Evolutionary conservation across 2,113 vertebrate genomes (phyloP).

Genomic region (Lasiurus borealis): DNA sequence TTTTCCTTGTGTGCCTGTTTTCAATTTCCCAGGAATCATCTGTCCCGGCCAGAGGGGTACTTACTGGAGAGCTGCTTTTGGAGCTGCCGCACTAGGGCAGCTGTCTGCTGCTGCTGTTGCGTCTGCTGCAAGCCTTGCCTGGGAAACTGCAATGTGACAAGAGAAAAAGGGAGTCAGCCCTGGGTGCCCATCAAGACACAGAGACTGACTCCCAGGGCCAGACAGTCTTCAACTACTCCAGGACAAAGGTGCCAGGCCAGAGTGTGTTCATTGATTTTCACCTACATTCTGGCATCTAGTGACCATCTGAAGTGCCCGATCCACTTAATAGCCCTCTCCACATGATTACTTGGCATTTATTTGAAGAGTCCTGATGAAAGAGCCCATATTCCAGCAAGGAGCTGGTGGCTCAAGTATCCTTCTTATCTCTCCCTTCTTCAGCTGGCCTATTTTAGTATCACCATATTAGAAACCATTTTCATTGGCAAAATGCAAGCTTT

Average conservation of each 20-base stretch:
- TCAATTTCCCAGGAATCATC: fast-evolving
- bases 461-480: background rate
- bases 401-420: background rate
- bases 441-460: no score
- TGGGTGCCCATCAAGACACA: background rate
- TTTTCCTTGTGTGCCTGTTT: background rate
- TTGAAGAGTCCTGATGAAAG: background rate
- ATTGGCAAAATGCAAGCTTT: background rate
- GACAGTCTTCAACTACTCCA: background rate
- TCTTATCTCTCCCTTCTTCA: background rate
- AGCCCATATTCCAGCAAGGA: background rate
- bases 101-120: constrained; percentile 89
- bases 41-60: constrained; percentile 18
- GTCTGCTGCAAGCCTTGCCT: constrained; percentile 88
- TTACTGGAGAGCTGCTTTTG: constrained; percentile 90
- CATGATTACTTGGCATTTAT: no score
- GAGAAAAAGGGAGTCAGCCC: background rate
- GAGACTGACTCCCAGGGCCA: background rate
- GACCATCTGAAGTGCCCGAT: background rate
- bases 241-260: background rate
- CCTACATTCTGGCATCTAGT: fast-evolving
- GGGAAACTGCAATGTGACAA: constrained; percentile 83
- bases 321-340: background rate
- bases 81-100: constrained; percentile 87
- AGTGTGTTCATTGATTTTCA: fast-evolving